These are phyloP conservation scores for Acrobasis repandana DNA, from an alignment of 2,888 invertebrate species.

Conservation along the genomic window DNA sequence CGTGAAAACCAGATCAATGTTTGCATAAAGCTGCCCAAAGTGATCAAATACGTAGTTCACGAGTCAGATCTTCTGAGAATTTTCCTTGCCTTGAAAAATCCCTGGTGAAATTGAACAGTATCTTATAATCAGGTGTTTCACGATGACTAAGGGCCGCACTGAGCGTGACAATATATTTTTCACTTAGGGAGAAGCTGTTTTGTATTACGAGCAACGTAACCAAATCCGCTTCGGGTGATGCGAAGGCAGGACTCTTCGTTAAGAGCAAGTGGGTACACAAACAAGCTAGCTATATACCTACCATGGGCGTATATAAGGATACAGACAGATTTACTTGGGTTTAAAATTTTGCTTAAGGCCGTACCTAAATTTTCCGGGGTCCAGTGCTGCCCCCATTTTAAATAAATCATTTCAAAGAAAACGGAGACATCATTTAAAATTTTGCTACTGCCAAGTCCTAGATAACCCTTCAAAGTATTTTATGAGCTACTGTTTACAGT, in stretches of 20 bases:
- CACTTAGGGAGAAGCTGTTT: constrained; percentile 5
- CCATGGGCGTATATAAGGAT: too few species aligned
- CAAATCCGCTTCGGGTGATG: constrained; percentile 1
- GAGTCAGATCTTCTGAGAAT: constrained; percentile 1
- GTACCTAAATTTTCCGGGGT: too few species aligned
- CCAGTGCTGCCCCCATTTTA: too few species aligned
- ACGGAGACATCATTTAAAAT: too few species aligned
- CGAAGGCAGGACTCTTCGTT: background rate
- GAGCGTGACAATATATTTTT: background rate
- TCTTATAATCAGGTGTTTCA: background rate
- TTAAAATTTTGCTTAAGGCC: too few species aligned
- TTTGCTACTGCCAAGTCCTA: too few species aligned
- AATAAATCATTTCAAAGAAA: too few species aligned
- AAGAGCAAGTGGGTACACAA: background rate
- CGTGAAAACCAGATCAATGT: constrained; percentile 6
- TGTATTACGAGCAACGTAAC: background rate
- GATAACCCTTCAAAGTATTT: too few species aligned
- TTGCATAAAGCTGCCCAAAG: background rate
- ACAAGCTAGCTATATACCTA: too few species aligned
- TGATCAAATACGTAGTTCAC: constrained; percentile 10
- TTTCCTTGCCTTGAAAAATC: background rate
- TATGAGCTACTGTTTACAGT: too few species aligned
- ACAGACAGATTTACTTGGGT: too few species aligned
- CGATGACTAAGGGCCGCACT: background rate
- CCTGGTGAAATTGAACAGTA: background rate